Conservation (phyloP, 2,797 vertebrate genomes). For the Todus mexicanus region DNA sequence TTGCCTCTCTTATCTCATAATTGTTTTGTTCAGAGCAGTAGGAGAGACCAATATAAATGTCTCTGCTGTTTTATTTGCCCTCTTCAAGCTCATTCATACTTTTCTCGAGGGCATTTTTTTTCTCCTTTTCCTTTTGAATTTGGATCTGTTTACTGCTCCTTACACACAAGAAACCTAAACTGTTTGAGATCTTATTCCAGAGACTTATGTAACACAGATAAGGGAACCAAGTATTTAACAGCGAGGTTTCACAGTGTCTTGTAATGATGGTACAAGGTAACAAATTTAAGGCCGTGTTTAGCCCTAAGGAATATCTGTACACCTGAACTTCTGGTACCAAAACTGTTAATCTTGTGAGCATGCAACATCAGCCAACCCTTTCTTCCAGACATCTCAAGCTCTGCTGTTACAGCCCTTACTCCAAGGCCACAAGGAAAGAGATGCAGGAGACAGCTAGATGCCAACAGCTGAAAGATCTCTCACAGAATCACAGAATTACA, state of each 20-base stretch:
- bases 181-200: constrained; percentile 62
- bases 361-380: neutral
- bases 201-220: constrained; percentile 25
- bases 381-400: neutral
- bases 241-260: constrained; percentile 6
- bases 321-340: neutral
- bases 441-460: neutral
- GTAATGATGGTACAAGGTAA: neutral
- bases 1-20: constrained; percentile 80
- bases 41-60: constrained; percentile 75
- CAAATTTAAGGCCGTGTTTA: neutral
- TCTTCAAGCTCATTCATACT: constrained; percentile 74
- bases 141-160: constrained; percentile 57
- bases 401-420: neutral
- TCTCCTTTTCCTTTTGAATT: constrained; percentile 63
- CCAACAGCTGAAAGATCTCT: neutral
- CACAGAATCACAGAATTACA: neutral
- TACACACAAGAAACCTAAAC: constrained; percentile 29
- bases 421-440: neutral
- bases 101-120: constrained; percentile 70
- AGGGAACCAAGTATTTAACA: constrained; percentile 39
- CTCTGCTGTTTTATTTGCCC: constrained; percentile 74
- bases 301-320: neutral
- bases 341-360: neutral
- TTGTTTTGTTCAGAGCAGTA: constrained; percentile 80